Evolutionary conservation across 2,797 vertebrate species (phyloP), one percentile per base, ranked within the genome.

Genomic region (Falco cherrug): DNA sequence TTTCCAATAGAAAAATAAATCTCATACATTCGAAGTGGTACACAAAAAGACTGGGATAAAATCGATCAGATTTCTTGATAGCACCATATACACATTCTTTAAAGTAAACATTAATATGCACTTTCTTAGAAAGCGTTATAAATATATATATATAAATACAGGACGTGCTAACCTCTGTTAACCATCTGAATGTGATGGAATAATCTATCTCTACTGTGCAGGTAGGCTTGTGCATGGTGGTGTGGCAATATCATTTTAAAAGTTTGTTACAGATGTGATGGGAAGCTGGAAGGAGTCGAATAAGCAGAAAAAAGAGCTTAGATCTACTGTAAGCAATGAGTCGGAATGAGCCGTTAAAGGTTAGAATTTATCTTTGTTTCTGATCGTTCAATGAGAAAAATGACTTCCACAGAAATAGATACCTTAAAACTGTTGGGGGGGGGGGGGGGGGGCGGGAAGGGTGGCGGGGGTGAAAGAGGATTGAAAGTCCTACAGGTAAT

Each of bases 51-150:
- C 97, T 98, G 98, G 98, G 98, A 98, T 98, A 98, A 98, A 98
- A 98, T 98, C 98, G 98, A 98, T 98, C 98, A 98, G 98, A 98
- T 98, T 97, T 98, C 98, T 98, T 98, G 97, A 98, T 98, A 99
- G 98, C 98, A 99, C 98, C 98, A 98, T 99, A 98, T 99, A 98
- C 98, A 99, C 98, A 99, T 98, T 98, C 98, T 98, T 97, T 98
- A 98, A 99, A 98, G 98, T 98, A 99, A 99, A 99, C 98, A 98
- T 98, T 98, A 98, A 98, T 98, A 98, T 98, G 98, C 98, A 98
- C 98, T 99, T 99, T 99, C 98, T 98, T 98, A 99, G 98, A 99
- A 99, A 99, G 98, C 98, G 98, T 98, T 98, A 98, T 98, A 98
- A 98, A 98, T 98, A 98, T 98, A 98, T 98, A 98, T 97, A 97